Evolutionary conservation across 1,140 invertebrate genomes (phyloP).

Genomic region (Octopus sinensis): DNA sequence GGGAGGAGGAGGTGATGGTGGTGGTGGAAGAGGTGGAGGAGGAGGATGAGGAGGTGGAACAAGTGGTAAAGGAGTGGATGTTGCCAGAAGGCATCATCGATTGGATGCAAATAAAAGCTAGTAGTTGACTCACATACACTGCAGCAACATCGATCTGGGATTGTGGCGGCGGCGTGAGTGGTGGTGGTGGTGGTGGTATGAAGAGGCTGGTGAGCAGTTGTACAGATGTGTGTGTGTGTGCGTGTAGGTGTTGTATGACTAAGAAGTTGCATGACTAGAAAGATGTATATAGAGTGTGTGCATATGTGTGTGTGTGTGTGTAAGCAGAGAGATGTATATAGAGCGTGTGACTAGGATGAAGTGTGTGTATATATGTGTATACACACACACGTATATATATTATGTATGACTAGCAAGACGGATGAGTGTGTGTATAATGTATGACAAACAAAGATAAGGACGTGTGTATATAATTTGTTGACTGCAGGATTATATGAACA

Average conservation of each 20-base stretch:
- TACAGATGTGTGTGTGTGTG: not conserved
- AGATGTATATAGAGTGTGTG: not conserved
- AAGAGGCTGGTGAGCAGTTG: not conserved
- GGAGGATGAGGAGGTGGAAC: too few relatives aligned
- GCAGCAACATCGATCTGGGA: too few relatives aligned
- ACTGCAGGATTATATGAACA: slow-evolving; percentile 9
- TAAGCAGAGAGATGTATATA: too few relatives aligned
- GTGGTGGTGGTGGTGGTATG: not conserved
- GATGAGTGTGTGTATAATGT: too few relatives aligned
- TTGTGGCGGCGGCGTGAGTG: too few relatives aligned
- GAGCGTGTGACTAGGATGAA: not conserved
- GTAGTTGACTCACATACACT: too few relatives aligned
- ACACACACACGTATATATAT: not conserved
- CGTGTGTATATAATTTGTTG: slow-evolving; percentile 25
- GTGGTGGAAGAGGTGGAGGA: too few relatives aligned
- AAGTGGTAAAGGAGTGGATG: too few relatives aligned
- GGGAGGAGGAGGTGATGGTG: too few relatives aligned
- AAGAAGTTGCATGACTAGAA: slow-evolving; percentile 9
- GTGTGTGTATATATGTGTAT: not conserved
- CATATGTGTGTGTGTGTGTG: too few relatives aligned
- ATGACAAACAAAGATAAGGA: not conserved
- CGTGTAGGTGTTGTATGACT: slow-evolving; percentile 19
- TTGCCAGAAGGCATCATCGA: too few relatives aligned
- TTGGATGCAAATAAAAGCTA: too few relatives aligned
- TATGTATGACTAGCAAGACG: not conserved